Percentiles rank a stretch among this genome's conserved stretches.
These are phyloP conservation scores for Steatornis caripensis DNA, from an alignment of 2,113 vertebrate genomes.

Conservation along the genomic window DNA sequence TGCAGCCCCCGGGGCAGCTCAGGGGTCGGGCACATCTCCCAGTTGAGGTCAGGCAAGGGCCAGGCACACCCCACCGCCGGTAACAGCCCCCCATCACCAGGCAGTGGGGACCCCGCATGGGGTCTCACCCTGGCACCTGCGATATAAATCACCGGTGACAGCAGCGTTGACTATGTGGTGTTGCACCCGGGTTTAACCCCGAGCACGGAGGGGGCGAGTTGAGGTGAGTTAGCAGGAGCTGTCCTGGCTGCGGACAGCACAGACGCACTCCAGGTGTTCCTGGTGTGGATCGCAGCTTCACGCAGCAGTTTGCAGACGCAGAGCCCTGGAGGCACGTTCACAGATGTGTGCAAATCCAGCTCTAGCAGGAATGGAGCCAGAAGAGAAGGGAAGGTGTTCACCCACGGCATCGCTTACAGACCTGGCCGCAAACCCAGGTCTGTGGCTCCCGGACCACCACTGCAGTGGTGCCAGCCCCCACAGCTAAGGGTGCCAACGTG, in stretches of 20 bases:
- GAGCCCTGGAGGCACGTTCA: background rate
- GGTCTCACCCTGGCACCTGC: no score
- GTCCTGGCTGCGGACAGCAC: background rate
- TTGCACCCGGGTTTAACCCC: background rate
- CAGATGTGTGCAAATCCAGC: background rate
- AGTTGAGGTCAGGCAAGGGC: background rate
- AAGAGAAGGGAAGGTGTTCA: background rate
- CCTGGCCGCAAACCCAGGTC: background rate
- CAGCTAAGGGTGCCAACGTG: background rate
- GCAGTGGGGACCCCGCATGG: fast-evolving
- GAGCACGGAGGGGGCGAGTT: background rate
- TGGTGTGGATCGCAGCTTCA: background rate
- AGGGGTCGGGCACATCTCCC: fast-evolving
- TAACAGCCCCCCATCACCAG: background rate
- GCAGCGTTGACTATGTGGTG: fast-evolving
- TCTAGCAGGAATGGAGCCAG: background rate
- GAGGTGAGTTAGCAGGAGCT: background rate
- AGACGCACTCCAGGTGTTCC: background rate
- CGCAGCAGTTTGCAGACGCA: background rate
- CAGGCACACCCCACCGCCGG: fast-evolving
- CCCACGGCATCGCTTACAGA: fast-evolving
- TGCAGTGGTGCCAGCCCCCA: background rate
- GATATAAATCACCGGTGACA: no score
- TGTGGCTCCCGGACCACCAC: background rate
- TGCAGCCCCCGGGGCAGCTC: background rate